These are phyloP conservation scores for Andrena minutula DNA, from an alignment of 2,888 invertebrate genomes.

Conservation along the genomic window DNA sequence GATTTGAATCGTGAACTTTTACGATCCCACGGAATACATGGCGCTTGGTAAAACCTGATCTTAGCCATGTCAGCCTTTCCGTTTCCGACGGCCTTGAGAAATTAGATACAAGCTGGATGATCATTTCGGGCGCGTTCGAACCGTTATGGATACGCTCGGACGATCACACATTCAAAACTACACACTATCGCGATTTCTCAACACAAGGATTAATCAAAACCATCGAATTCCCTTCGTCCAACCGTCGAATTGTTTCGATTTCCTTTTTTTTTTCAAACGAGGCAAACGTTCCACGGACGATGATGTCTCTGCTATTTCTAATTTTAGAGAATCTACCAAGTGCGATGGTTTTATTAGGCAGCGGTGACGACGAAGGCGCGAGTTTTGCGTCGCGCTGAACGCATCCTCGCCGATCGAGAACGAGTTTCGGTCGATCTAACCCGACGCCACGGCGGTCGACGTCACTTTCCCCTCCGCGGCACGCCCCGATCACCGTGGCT, in stretches of 20 bases:
- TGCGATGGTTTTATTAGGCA: neutral
- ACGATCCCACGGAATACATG: neutral
- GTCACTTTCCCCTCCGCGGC: conserved; percentile 31
- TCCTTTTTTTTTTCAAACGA: neutral
- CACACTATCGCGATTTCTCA: neutral
- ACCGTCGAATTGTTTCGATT: neutral
- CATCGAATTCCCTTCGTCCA: neutral
- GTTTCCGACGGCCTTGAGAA: conserved; percentile 27
- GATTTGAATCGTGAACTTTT: neutral
- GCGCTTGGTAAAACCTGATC: conserved; percentile 48
- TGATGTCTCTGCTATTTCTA: neutral
- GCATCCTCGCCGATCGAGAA: conserved; percentile 32
- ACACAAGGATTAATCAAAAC: neutral
- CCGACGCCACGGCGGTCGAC: conserved; percentile 16
- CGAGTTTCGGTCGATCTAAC: conserved; percentile 19
- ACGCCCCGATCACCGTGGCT: conserved; percentile 11
- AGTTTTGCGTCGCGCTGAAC: neutral
- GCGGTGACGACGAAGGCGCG: neutral
- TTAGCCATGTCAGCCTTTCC: conserved; percentile 37
- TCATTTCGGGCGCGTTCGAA: conserved; percentile 24
- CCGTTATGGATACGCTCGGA: conserved; percentile 1
- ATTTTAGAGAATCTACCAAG: neutral
- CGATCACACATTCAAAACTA: conserved; percentile 8
- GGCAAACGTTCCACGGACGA: too few species aligned
- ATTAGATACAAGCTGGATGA: neutral